A percentile compares a stretch with the other conserved stretches of the same genome.
These are phyloP conservation scores for Pampusana beccarii DNA, from an alignment of 2,113 vertebrate species.

Conservation along the genomic window DNA sequence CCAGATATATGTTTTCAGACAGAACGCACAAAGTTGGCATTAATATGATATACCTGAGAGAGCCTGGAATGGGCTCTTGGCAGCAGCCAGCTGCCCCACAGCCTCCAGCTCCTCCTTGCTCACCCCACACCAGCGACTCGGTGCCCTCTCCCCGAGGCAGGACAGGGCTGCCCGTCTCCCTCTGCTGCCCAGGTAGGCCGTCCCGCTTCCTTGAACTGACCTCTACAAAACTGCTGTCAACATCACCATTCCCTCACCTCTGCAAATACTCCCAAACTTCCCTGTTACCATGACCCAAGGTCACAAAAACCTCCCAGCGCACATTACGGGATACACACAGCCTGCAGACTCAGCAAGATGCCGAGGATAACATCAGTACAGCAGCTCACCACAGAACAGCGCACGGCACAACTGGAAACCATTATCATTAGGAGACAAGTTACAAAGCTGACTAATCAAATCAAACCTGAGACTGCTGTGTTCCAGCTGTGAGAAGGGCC, in stretches of 20 bases:
- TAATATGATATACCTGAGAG: neutral
- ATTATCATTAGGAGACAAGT: slow-evolving; percentile 9
- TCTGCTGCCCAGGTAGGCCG: neutral
- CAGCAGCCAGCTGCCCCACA: neutral
- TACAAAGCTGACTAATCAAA: slow-evolving; percentile 16
- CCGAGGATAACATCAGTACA: slow-evolving; percentile 21
- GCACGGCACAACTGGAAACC: slow-evolving; percentile 10
- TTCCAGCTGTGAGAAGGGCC: slow-evolving; percentile 1
- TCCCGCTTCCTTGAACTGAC: neutral
- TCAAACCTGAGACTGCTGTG: neutral
- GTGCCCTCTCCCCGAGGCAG: neutral
- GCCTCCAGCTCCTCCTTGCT: neutral
- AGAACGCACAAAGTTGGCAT: neutral
- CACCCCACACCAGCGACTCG: neutral
- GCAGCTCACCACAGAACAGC: neutral
- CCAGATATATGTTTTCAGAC: neutral
- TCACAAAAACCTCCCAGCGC: neutral
- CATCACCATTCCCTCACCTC: neutral
- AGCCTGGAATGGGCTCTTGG: neutral
- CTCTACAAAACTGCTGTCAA: neutral
- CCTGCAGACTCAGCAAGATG: slow-evolving; percentile 45
- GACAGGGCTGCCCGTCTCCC: neutral
- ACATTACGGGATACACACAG: neutral
- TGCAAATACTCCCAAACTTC: slow-evolving; percentile 10
- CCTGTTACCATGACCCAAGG: neutral